Evolutionary conservation across 1,140 invertebrate species (phyloP).

Genomic region (Drosophila grimshawi): DNA sequence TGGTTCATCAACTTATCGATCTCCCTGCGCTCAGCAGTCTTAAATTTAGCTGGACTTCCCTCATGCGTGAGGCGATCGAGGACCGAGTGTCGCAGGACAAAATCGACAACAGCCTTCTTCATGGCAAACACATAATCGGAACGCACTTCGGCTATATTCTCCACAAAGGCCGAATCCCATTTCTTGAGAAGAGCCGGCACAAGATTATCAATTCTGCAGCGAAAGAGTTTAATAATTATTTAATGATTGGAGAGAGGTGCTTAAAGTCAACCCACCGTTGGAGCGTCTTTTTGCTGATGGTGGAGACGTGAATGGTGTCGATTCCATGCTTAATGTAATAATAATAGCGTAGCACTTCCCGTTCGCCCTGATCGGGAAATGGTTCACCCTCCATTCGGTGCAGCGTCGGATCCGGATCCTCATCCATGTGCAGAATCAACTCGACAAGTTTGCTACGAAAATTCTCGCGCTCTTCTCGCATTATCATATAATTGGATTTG

Average conservation of each 20-base stretch:
- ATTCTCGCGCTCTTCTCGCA: slow-evolving; percentile 91
- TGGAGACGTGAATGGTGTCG: slow-evolving; percentile 93
- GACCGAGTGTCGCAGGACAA: slow-evolving; percentile 91
- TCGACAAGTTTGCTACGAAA: slow-evolving; percentile 92
- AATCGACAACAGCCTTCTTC: slow-evolving; percentile 95
- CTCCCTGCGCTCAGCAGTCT: slow-evolving; percentile 86
- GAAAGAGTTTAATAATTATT: neutral
- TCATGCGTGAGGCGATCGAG: slow-evolving; percentile 59
- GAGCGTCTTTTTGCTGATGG: slow-evolving; percentile 88
- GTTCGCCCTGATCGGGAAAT: slow-evolving; percentile 87
- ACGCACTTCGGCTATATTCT: slow-evolving; percentile 88
- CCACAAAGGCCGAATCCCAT: slow-evolving; percentile 86
- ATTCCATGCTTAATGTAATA: slow-evolving; percentile 95
- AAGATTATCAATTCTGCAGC: slow-evolving; percentile 83
- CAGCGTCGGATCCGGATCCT: slow-evolving; percentile 82
- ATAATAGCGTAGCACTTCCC: slow-evolving; percentile 92
- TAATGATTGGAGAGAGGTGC: neutral
- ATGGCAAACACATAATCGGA: slow-evolving; percentile 93
- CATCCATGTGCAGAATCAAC: slow-evolving; percentile 87
- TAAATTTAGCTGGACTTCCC: slow-evolving; percentile 84
- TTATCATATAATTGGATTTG: slow-evolving; percentile 65
- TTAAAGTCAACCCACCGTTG: slow-evolving; percentile 83
- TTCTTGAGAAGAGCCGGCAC: slow-evolving; percentile 86
- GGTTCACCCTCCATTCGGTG: slow-evolving; percentile 32
- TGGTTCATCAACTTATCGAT: slow-evolving; percentile 83